Base-by-base conservation (phyloP, 2,797 vertebrate genomes). In the Pogoniulus pusillus region DNA sequence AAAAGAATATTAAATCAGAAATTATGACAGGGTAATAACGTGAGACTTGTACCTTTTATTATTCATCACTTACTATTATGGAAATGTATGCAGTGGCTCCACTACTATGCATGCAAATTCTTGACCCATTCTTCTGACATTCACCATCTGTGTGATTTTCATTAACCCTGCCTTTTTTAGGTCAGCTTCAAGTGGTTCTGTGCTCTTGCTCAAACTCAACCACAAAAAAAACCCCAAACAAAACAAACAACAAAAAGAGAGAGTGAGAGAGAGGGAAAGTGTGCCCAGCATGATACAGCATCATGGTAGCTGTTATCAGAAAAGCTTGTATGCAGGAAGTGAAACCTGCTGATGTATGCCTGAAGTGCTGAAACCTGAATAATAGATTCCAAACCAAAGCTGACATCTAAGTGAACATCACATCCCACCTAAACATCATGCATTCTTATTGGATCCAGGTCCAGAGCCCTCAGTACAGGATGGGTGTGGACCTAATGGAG, bases 1-100 rank as follows among this genome's bases (percentile, higher is more conserved):
- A 91, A 91, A 69, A 72, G 77, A 90, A 88, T 91, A 86, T 55
- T 88, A 84, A 91, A 93, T 93, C 66, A 87, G 83, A 55, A 41
- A 55, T 74, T 32, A 69, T 87, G 59, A 76, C n/a, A 58, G 54
- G 62, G 77, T 89, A 71, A 93, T 91, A 92, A 41, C 73, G 49
- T 73, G 73, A 74, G 83, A 82, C 24, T 63, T 91, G 34, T 32
- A 43, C 6, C 1, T 92, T 94, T 78, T 86, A 83, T 92, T 95
- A 89, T 90, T 95, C 82, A 90, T 93, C 24, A 43, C 59, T 87
- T 86, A 73, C 35, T 71, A 39, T 47, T 83, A 90, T 79, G 92
- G 78, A 94, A 95, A 96, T 94, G 2, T 78, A 89, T 91, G 63
- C 85, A 53, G 17, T 69, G 69, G 79, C 51, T 82, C 59, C 59